Percentiles rank a stretch among this genome's conserved stretches.
These are phyloP conservation scores for Autographa gamma DNA, from an alignment of 2,888 invertebrate genomes.

Conservation along the genomic window DNA sequence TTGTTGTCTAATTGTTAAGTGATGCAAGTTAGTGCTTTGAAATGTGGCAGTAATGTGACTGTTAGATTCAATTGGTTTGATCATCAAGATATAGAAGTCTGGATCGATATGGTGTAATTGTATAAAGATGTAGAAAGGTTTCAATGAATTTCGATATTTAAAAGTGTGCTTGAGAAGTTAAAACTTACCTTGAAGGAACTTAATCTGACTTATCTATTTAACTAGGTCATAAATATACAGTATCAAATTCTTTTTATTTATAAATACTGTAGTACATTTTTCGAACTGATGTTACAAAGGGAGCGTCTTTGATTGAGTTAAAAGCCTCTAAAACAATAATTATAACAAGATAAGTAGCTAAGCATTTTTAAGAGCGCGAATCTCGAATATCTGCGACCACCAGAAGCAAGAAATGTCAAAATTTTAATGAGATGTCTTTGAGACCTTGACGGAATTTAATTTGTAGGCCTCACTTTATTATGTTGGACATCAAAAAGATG, in stretches of 20 bases:
- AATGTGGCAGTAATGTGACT: background rate
- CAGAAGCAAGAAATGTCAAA: slow-evolving; percentile 49
- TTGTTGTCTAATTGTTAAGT: slow-evolving; percentile 14
- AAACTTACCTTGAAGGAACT: too few species aligned
- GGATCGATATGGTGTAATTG: too few species aligned
- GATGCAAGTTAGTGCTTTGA: background rate
- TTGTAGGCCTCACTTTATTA: slow-evolving; percentile 59
- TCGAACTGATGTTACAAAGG: too few species aligned
- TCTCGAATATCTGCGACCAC: slow-evolving; percentile 20
- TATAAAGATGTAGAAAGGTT: too few species aligned
- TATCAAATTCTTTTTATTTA: too few species aligned
- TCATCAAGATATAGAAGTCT: background rate
- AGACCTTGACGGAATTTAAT: slow-evolving; percentile 61
- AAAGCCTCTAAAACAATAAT: background rate
- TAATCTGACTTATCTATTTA: too few species aligned
- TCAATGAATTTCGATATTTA: too few species aligned
- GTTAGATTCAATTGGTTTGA: background rate
- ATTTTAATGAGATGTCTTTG: slow-evolving; percentile 61
- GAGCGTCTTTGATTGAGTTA: too few species aligned
- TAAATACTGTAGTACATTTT: too few species aligned
- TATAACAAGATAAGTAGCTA: background rate
- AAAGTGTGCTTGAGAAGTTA: too few species aligned
- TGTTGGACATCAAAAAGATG: slow-evolving; percentile 66
- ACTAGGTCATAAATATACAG: too few species aligned
- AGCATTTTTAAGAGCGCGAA: slow-evolving; percentile 5